Percentiles rank a stretch among this genome's conserved stretches.
Conservation (phyloP, 1,140 invertebrate genomes). For the Marisa cornuarietis region DNA sequence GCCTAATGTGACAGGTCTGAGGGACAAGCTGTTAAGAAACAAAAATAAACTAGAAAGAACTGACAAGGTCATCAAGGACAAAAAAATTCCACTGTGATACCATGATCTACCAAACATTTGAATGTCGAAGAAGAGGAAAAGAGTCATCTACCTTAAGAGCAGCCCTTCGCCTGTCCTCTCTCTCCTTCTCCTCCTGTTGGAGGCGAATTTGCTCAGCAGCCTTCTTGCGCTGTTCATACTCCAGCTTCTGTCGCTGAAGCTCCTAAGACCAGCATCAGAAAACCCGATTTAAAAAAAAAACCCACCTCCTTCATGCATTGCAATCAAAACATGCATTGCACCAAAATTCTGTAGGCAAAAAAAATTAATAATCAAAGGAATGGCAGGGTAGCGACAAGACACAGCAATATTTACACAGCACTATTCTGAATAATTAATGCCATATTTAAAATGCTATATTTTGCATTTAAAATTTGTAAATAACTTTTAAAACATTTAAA, state of each 20-base stretch:
- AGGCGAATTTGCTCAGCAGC: constrained; percentile 52
- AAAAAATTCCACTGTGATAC: no score
- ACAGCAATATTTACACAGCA: no score
- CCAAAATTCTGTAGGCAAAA: background rate
- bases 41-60: no score
- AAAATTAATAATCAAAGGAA: background rate
- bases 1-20: no score
- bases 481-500: no score
- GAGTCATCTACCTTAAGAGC: constrained; percentile 33
- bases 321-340: background rate
- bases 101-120: no score
- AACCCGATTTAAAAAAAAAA: background rate
- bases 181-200: constrained; percentile 52
- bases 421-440: no score
- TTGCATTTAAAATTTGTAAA: no score
- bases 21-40: no score
- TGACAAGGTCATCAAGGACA: no score
- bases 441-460: no score
- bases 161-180: constrained; percentile 50
- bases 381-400: background rate
- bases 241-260: constrained; percentile 56
- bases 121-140: no score
- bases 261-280: constrained; percentile 44
- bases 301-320: background rate
- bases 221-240: constrained; percentile 57